phyloP scores from a whole-genome alignment of 2,888 invertebrate genomes.

The Mylabris sibirica region DNA sequence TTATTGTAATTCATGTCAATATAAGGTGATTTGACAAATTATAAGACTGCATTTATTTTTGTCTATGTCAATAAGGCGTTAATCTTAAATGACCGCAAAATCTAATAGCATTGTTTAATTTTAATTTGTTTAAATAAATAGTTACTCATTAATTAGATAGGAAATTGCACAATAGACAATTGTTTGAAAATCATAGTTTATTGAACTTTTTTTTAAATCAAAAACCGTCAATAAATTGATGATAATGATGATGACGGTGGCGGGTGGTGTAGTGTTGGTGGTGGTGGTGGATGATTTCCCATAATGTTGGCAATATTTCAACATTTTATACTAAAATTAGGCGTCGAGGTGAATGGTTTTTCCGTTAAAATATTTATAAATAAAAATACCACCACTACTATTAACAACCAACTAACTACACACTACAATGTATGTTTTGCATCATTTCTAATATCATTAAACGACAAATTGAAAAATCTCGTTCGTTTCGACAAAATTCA shows the following conservation, averaged over 20 bases:
- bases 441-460: not conserved
- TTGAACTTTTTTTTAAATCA: constrained; percentile 14
- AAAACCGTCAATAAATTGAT: too few relatives aligned
- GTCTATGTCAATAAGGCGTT: too few relatives aligned
- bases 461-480: not conserved
- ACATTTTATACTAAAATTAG: constrained; percentile 42
- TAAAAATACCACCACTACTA: constrained; percentile 30
- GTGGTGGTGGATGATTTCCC: not conserved
- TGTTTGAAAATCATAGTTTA: constrained; percentile 20
- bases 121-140: not conserved
- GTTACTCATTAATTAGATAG: not conserved
- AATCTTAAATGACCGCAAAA: not conserved
- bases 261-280: constrained; percentile 16
- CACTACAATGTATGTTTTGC: not conserved
- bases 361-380: constrained; percentile 45
- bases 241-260: not conserved
- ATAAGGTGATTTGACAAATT: too few relatives aligned
- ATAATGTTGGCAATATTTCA: constrained; percentile 40
- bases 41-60: too few relatives aligned
- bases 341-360: constrained; percentile 47
- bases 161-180: constrained; percentile 7
- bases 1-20: too few relatives aligned
- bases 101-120: not conserved
- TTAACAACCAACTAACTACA: too few relatives aligned
- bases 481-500: constrained; percentile 10